phyloP scores from a whole-genome alignment of 2,797 vertebrate species.

The Moxostoma hubbsi region DNA sequence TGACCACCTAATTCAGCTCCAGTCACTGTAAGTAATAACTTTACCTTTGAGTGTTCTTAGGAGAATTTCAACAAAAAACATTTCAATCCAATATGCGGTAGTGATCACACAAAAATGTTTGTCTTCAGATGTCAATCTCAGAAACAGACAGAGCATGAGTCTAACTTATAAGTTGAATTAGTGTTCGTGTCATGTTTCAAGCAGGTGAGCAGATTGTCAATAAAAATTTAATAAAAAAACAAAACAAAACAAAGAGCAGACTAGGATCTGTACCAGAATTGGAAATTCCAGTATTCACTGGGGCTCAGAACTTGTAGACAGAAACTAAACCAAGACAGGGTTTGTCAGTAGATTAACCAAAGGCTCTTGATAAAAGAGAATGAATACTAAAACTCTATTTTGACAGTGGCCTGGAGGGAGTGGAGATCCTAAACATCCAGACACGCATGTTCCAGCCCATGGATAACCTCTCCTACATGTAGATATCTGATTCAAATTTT shows the following conservation, averaged over 20 bases:
- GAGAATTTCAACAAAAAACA: neutral
- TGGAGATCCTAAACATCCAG: constrained; percentile 81
- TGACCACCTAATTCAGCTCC: constrained; percentile 78
- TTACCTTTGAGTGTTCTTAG: neutral
- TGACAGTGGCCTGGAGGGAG: constrained; percentile 79
- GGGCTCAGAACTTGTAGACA: neutral
- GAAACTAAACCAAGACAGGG: neutral
- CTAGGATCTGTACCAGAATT: constrained; percentile 3
- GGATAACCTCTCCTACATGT: constrained; percentile 84
- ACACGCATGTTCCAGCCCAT: constrained; percentile 81
- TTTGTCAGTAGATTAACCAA: neutral
- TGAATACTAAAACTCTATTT: constrained; percentile 26
- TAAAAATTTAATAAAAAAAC: neutral
- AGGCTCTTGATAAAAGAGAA: neutral
- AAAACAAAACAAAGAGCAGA: constrained; percentile 3
- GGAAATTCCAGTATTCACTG: neutral
- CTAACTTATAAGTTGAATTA: neutral
- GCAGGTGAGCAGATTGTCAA: neutral
- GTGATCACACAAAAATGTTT: neutral
- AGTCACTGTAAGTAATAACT: constrained; percentile 81
- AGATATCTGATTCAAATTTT: constrained; percentile 53
- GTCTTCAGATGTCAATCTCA: neutral
- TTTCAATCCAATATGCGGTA: neutral
- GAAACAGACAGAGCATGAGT: neutral
- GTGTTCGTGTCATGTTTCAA: neutral